phyloP scores from a whole-genome alignment of 2,888 invertebrate species.

The Dicyrtoma fusca region DNA sequence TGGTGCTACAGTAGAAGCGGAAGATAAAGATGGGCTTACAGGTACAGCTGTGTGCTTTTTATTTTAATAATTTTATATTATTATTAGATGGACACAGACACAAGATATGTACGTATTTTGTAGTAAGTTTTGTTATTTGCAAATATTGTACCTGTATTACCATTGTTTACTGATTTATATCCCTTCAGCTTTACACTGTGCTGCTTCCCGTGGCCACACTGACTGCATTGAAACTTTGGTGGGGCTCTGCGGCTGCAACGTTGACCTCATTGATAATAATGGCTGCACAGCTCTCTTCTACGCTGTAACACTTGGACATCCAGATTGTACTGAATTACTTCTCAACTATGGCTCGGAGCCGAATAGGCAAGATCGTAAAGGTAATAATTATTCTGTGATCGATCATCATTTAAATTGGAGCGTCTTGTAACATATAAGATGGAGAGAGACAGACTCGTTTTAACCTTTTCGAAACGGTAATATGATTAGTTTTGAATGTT shows the following conservation, averaged over 20 bases:
- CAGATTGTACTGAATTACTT: conserved; percentile 86
- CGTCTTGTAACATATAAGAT: too few relatives aligned
- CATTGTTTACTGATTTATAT: too few relatives aligned
- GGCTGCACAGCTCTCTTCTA: conserved; percentile 97
- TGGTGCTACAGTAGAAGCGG: conserved; percentile 78
- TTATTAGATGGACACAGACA: too few relatives aligned
- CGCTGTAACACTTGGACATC: conserved; percentile 93
- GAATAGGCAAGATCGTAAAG: conserved; percentile 89
- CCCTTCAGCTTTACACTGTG: conserved; percentile 84
- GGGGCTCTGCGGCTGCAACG: conserved; percentile 82
- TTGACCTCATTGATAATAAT: conserved; percentile 76
- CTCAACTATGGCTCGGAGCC: conserved; percentile 88
- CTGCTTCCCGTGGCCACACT: conserved; percentile 92
- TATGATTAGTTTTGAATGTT: too few relatives aligned
- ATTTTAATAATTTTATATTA: too few relatives aligned
- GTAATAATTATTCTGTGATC: too few relatives aligned
- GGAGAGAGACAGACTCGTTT: too few relatives aligned
- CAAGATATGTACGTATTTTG: too few relatives aligned
- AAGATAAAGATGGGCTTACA: conserved; percentile 91
- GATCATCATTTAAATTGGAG: too few relatives aligned
- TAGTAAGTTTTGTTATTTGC: not conserved
- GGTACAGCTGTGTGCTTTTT: too few relatives aligned
- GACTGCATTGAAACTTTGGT: conserved; percentile 87
- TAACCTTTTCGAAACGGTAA: too few relatives aligned
- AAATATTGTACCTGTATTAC: not conserved